Conservation (phyloP, 2,797 vertebrate genomes). For the Zalophus californianus region DNA sequence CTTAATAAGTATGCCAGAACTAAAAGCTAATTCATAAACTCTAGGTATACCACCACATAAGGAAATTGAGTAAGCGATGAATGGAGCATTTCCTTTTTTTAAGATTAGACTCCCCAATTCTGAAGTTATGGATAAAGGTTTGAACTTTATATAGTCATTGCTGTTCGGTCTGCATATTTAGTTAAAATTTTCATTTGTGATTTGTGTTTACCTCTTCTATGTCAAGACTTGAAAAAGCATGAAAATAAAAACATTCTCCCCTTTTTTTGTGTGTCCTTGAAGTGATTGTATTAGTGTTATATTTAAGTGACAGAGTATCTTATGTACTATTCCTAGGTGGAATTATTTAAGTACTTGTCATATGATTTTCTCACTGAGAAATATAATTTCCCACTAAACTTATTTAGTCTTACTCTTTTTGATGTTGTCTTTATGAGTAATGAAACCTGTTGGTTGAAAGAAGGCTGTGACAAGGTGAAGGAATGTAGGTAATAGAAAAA, state of each 20-base stretch:
- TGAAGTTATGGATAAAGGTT: slow-evolving; percentile 44
- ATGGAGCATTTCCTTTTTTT: neutral
- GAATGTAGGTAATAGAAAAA: neutral
- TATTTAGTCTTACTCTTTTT: neutral
- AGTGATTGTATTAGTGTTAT: neutral
- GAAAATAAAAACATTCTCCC: slow-evolving; percentile 44
- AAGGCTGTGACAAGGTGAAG: neutral
- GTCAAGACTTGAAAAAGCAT: slow-evolving; percentile 47
- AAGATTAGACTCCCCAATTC: neutral
- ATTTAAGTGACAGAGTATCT: slow-evolving; percentile 9
- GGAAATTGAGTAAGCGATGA: neutral
- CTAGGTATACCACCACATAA: neutral
- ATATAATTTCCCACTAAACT: neutral
- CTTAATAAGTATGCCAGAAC: neutral
- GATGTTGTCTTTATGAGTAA: slow-evolving; percentile 3
- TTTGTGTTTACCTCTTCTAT: slow-evolving; percentile 7
- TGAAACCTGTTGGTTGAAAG: neutral
- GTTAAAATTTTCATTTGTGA: neutral
- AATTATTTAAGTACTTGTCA: slow-evolving; percentile 20
- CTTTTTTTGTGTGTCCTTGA: slow-evolving; percentile 26
- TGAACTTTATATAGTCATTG: neutral
- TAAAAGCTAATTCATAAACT: slow-evolving; percentile 7
- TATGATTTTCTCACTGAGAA: slow-evolving; percentile 44
- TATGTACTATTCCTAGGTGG: slow-evolving; percentile 1
- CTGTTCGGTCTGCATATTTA: neutral